These are phyloP conservation scores for Carollia perspicillata DNA, from an alignment of 2,113 vertebrate genomes.

Conservation along the genomic window DNA sequence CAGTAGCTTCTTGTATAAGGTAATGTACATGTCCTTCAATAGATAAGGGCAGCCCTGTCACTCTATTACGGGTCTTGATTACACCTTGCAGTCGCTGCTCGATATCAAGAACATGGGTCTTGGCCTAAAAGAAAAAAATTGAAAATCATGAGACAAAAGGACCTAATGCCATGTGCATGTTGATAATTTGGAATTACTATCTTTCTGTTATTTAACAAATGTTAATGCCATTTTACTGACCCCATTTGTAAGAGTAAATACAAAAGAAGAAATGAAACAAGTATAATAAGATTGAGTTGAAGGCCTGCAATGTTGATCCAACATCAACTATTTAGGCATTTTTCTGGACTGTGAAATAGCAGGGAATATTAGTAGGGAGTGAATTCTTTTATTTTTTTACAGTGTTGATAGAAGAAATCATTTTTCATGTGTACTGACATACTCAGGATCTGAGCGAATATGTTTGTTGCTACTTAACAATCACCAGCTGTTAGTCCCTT, in stretches of 20 bases:
- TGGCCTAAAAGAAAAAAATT: conserved; percentile 86
- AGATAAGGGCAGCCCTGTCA: conserved; percentile 94
- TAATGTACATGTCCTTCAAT: conserved; percentile 99
- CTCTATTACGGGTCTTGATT: conserved; percentile 96
- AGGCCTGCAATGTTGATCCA: not conserved
- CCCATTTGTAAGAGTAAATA: conserved; percentile 8
- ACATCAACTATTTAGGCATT: not conserved
- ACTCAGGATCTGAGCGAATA: conserved; percentile 90
- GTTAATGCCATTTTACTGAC: not conserved
- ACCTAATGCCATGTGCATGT: not conserved
- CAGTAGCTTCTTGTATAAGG: conserved; percentile 96
- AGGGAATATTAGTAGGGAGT: not conserved
- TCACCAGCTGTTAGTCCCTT: conserved; percentile 85
- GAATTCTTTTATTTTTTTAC: conserved; percentile 72
- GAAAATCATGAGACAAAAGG: conserved; percentile 20
- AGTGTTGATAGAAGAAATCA: conserved; percentile 87
- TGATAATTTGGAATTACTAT: conserved; percentile 22
- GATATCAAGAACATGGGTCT: conserved; percentile 97
- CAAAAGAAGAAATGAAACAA: conserved; percentile 32
- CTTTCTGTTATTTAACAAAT: conserved; percentile 37
- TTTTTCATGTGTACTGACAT: conserved; percentile 88
- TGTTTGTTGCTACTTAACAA: conserved; percentile 86
- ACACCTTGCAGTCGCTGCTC: conserved; percentile 96
- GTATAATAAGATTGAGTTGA: not conserved
- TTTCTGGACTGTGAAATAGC: conserved; percentile 26